Percentiles rank a stretch among this genome's conserved stretches.
Evolutionary conservation across 2,113 vertebrate genomes (phyloP).

Genomic region (Cariama cristata): DNA sequence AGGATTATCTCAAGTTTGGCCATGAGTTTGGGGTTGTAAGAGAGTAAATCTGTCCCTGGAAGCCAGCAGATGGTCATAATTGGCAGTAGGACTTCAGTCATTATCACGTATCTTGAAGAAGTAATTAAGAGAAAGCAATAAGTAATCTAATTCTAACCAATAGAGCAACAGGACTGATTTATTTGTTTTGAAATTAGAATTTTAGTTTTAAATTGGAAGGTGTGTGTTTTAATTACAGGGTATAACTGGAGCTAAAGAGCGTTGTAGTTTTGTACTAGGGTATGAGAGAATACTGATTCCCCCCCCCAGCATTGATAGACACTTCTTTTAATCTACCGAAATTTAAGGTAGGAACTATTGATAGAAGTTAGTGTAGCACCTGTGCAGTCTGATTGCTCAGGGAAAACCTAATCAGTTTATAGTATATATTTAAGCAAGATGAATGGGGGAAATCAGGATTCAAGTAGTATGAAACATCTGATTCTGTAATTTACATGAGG

Average conservation of each 20-base stretch:
- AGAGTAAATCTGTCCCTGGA: background rate
- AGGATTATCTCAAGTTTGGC: background rate
- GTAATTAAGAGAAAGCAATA: background rate
- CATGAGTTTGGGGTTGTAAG: background rate
- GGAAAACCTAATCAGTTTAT: background rate
- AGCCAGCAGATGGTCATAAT: background rate
- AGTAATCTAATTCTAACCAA: background rate
- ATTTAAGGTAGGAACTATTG: slow-evolving; percentile 40
- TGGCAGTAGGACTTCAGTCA: background rate
- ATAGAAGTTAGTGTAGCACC: background rate
- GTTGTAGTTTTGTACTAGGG: background rate
- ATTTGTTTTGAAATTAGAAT: background rate
- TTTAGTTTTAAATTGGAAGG: background rate
- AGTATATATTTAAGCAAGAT: background rate
- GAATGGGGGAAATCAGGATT: background rate
- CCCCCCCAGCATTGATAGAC: background rate
- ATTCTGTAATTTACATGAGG: background rate
- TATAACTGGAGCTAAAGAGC: background rate
- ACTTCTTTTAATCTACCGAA: slow-evolving; percentile 20
- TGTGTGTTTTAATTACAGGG: background rate
- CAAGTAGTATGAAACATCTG: background rate
- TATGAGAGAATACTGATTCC: background rate
- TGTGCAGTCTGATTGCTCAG: background rate
- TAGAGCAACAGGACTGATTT: background rate
- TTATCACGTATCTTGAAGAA: background rate